Base-by-base conservation (phyloP, 1,140 invertebrate genomes). In the Aradophagus sp. region DNA sequence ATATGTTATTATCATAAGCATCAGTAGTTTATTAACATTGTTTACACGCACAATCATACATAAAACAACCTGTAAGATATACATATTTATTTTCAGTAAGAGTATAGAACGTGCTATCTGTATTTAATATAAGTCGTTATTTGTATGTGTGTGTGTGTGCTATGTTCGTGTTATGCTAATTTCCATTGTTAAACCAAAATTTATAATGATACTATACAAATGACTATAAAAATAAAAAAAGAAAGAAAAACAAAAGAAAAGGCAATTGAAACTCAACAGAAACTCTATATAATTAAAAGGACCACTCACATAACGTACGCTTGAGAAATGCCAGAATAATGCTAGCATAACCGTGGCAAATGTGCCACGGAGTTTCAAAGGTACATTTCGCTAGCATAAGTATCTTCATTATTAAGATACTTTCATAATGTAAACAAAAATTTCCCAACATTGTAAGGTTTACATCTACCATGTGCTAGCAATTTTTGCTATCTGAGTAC, bases 41-140 rank as follows among this genome's bases (percentile, higher is more conserved):
- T n/a, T 82, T 83, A 81, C 80, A 82, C 80, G 80, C 80, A 83
- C 81, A 84, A 79, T 82, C 82, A 82, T 83, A 84, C 80, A 83
- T 81, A 80, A 76, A 84, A 82, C 80, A 82, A 83, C 80, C 77
- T 81, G 73, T 77, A 79, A 79, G 80, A 81, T 71, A 74, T 80
- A 71, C 58, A 77, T 78, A 73, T 58, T 73, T 76, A 75, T 77
- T 69, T 69, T 47, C 73, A 70, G 75, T 59, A 48, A 31, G 52
- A 75, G 47, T 81, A 78, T 61, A 74, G 59, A 78, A 78, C 75
- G 71, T 77, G 76, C 36, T 56, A 59, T 66, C 67, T 71, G 58
- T 77, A 77, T 72, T 76, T 68, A 63, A 77, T 66, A 44, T 75
- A 81, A 81, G 80, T 82, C 81, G 80, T 83, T 81, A 83, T 83